Evolutionary conservation across 2,888 invertebrate genomes (phyloP).

Genomic region (Lumbricus terrestris): DNA sequence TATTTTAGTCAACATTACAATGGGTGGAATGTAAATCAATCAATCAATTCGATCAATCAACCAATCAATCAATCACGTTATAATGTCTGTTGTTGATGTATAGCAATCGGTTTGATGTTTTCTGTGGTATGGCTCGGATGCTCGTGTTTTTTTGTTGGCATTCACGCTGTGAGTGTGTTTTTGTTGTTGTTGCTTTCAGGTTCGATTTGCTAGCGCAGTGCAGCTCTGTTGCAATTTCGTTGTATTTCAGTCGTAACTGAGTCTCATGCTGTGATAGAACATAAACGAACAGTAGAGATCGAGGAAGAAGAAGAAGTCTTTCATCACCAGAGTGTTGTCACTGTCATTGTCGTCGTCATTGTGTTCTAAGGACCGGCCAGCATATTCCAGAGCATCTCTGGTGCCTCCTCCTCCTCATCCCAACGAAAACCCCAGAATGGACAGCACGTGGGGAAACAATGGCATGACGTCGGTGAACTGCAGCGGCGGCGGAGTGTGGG

Average conservation of each 20-base stretch:
- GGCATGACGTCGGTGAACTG: background rate
- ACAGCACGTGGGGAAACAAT: constrained; percentile 4
- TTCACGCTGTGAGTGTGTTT: background rate
- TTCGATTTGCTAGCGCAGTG: constrained; percentile 3
- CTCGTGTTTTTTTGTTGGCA: no score
- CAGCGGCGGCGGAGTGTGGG: background rate
- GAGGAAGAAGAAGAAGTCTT: background rate
- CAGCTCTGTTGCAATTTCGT: background rate
- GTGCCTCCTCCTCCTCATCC: background rate
- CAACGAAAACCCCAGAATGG: background rate
- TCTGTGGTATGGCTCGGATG: no score
- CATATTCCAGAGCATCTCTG: no score
- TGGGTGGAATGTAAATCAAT: no score
- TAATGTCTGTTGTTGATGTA: no score
- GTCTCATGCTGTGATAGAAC: background rate
- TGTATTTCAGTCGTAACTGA: background rate
- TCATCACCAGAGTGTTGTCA: background rate
- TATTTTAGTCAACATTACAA: no score
- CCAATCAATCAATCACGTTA: no score
- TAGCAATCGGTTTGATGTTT: no score
- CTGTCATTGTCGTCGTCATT: background rate
- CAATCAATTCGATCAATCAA: no score
- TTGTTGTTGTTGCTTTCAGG: background rate
- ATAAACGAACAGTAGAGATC: background rate
- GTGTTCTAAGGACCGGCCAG: background rate